phyloP scores from a whole-genome alignment of 2,888 invertebrate genomes.

The Flexamia atlantica region DNA sequence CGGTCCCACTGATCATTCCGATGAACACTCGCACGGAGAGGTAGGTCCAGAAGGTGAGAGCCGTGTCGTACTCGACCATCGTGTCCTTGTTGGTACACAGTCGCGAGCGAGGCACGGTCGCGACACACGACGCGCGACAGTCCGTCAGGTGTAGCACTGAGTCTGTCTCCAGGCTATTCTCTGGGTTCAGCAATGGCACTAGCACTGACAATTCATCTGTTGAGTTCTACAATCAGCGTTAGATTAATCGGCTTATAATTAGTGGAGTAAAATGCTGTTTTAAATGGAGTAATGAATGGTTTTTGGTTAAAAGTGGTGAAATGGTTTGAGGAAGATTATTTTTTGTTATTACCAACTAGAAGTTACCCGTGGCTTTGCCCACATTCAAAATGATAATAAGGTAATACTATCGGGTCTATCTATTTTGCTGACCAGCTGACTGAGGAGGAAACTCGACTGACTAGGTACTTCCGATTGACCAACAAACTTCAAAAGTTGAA shows the following conservation, averaged over 20 bases:
- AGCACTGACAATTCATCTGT: constrained; percentile 61
- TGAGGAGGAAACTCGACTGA: too few relatives aligned
- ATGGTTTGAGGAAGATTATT: too few relatives aligned
- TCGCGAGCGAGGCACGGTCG: constrained; percentile 77
- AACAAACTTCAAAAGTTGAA: too few relatives aligned
- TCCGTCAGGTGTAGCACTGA: constrained; percentile 73
- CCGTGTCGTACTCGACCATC: constrained; percentile 80
- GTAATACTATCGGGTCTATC: too few relatives aligned
- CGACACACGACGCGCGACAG: constrained; percentile 80
- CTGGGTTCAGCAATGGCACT: constrained; percentile 68
- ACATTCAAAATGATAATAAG: too few relatives aligned
- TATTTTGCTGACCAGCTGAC: too few relatives aligned
- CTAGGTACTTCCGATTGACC: too few relatives aligned
- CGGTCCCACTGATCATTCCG: constrained; percentile 85
- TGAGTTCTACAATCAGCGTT: constrained; percentile 56
- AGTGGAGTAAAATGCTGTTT: too few relatives aligned
- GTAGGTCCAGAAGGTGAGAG: constrained; percentile 86
- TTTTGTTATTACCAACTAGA: too few relatives aligned
- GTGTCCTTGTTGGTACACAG: constrained; percentile 81
- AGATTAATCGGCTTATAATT: constrained; percentile 33
- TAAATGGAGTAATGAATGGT: too few relatives aligned
- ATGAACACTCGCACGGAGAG: constrained; percentile 79
- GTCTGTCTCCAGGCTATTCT: constrained; percentile 68
- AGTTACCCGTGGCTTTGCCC: too few relatives aligned
- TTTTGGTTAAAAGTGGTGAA: too few relatives aligned